A percentile compares a stretch with the other conserved stretches of the same genome.
Conservation (phyloP, 2,797 vertebrate genomes). For the Onychomys torridus region DNA sequence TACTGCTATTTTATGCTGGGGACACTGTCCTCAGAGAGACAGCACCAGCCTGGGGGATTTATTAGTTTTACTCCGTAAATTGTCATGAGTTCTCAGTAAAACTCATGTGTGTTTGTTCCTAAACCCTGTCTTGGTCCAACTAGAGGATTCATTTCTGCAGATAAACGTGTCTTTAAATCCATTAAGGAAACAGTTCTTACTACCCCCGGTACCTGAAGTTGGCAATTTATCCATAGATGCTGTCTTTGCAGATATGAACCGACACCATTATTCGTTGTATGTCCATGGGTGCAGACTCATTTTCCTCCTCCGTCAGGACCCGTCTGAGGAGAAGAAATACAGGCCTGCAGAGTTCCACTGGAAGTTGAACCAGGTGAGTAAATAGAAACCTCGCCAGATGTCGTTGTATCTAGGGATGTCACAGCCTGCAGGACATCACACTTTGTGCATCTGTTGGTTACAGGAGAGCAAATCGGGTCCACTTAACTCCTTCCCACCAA, state of each 20-base stretch:
- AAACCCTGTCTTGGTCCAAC: background rate
- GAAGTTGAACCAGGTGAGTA: slow-evolving; percentile 94
- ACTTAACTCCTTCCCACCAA: background rate
- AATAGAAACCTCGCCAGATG: rapidly evolving
- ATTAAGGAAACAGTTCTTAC: background rate
- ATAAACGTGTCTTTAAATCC: background rate
- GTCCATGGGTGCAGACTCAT: slow-evolving; percentile 96
- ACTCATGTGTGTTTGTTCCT: background rate
- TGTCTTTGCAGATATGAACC: slow-evolving; percentile 93
- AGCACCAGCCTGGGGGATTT: rapidly evolving
- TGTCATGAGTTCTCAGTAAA: background rate
- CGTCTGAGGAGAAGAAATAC: slow-evolving; percentile 92
- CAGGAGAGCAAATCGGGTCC: background rate
- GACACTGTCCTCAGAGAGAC: rapidly evolving
- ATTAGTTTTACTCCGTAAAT: background rate
- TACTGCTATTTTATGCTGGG: rapidly evolving
- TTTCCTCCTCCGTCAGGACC: slow-evolving; percentile 96
- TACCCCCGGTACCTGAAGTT: background rate
- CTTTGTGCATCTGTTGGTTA: background rate
- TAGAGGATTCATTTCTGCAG: background rate
- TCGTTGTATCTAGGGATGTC: rapidly evolving
- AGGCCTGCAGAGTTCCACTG: slow-evolving; percentile 98
- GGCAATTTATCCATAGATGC: rapidly evolving
- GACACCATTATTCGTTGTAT: slow-evolving; percentile 96
- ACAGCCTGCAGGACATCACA: rapidly evolving